phyloP scores from a whole-genome alignment of 1,140 invertebrate genomes.

The Himalopsyche phryganea region DNA sequence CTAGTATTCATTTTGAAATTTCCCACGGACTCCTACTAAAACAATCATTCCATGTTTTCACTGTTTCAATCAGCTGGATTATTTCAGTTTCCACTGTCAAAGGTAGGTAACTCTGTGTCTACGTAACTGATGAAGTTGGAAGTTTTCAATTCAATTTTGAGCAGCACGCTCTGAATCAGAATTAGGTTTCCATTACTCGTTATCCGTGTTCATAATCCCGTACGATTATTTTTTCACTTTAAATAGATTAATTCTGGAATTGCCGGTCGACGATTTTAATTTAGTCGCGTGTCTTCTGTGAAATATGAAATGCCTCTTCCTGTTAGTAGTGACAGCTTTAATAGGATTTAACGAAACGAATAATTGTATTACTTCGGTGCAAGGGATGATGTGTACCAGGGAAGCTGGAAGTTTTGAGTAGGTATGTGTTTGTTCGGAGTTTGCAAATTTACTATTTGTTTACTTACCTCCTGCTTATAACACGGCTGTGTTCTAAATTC shows the following conservation, averaged over 20 bases:
- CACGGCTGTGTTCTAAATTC: no score
- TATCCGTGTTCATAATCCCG: no score
- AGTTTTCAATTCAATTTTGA: no score
- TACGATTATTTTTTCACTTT: no score
- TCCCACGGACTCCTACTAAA: slow-evolving; percentile 1
- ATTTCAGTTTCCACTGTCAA: neutral
- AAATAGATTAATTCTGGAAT: neutral
- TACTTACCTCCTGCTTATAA: no score
- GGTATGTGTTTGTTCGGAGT: slow-evolving; percentile 12
- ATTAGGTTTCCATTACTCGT: no score
- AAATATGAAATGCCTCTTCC: neutral
- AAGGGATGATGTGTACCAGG: slow-evolving; percentile 4
- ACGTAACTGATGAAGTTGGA: no score
- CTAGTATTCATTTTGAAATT: neutral
- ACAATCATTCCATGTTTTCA: slow-evolving; percentile 8
- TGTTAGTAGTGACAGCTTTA: slow-evolving; percentile 4
- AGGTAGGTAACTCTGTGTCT: no score
- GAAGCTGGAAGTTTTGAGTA: slow-evolving; percentile 2
- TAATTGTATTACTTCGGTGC: slow-evolving; percentile 20
- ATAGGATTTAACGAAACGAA: slow-evolving; percentile 27
- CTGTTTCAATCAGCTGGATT: slow-evolving; percentile 6
- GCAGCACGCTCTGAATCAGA: no score
- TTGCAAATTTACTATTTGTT: slow-evolving; percentile 10
- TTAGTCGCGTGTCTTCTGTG: no score
- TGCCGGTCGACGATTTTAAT: neutral